Conservation (phyloP, 23 tunicate genomes). For the Phallusia fumigata region DNA sequence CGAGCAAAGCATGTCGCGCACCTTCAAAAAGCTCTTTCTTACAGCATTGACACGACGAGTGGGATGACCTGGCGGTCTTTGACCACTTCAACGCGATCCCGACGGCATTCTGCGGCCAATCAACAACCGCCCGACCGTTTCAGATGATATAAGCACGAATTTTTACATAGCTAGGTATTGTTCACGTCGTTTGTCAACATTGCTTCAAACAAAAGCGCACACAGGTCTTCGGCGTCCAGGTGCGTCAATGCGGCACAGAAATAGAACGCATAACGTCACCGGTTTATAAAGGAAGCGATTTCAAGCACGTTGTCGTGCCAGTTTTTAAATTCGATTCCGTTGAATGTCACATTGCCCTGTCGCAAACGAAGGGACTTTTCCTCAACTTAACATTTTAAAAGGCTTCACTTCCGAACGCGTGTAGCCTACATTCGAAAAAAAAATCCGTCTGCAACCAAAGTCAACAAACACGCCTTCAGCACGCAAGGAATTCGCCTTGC, state of each 20-base stretch:
- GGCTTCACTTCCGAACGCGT: no score
- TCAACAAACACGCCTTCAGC: constrained; percentile 14
- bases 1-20: constrained; percentile 1
- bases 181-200: neutral
- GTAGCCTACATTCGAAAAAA: no score
- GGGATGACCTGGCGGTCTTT: constrained; percentile 8
- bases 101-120: neutral
- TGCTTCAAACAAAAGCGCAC: neutral
- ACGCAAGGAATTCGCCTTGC: constrained; percentile 3
- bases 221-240: neutral
- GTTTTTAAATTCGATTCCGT: no score
- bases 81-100: constrained; percentile 1
- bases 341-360: no score
- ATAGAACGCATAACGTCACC: neutral
- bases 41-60: neutral
- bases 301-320: no score
- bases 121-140: neutral
- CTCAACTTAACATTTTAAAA: no score
- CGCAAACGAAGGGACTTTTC: no score
- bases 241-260: neutral
- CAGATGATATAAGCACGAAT: neutral
- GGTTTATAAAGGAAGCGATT: neutral
- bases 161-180: neutral
- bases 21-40: neutral
- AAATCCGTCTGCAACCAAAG: constrained; percentile 8